Conservation (phyloP, 2,797 vertebrate species). For the Spatula versicolor region DNA sequence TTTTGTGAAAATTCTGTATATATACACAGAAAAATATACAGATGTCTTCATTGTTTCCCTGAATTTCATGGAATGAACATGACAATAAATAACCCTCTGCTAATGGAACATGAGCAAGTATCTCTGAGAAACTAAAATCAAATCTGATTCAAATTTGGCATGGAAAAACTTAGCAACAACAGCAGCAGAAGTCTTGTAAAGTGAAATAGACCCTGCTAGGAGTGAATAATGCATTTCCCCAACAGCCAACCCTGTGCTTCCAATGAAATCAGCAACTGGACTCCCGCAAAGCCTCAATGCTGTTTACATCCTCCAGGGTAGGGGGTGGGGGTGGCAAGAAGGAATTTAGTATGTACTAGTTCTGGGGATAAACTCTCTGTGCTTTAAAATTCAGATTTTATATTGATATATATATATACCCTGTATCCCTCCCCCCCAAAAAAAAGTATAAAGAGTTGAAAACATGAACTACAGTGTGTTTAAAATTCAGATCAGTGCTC, state of each 20-base stretch:
- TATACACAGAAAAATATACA: background rate
- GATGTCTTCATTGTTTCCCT: background rate
- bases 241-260: background rate
- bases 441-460: background rate
- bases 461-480: background rate
- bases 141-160: background rate
- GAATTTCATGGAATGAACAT: background rate
- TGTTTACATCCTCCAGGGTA: background rate
- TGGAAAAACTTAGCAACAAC: conserved; percentile 18
- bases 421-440: rapidly evolving
- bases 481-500: background rate
- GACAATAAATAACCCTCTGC: background rate
- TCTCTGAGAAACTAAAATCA: conserved; percentile 7
- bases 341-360: background rate
- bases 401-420: background rate
- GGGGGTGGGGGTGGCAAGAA: background rate
- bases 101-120: background rate
- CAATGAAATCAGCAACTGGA: conserved; percentile 9
- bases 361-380: background rate
- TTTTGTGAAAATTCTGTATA: background rate
- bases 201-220: background rate
- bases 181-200: conserved; percentile 11
- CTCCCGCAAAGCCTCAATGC: background rate
- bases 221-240: background rate
- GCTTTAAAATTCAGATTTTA: background rate